phyloP scores from a whole-genome alignment of 2,113 vertebrate species.

The Gnathonemus echidnorhynchus region DNA sequence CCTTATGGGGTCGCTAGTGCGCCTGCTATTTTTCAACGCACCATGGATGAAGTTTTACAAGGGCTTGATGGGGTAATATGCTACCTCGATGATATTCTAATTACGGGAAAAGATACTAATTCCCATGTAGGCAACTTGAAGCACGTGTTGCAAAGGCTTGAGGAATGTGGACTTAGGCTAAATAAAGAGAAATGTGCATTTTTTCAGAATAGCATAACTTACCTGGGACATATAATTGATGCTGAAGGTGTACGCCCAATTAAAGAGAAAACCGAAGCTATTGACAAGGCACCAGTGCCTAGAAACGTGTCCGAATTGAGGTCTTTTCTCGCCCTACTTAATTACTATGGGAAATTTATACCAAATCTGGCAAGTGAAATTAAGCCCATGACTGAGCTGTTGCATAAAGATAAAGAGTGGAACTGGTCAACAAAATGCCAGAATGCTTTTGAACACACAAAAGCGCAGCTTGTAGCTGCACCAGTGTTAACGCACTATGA shows the following conservation, averaged over 20 bases:
- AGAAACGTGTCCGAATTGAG: conserved; percentile 10
- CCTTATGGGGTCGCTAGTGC: too few relatives aligned
- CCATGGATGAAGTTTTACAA: too few relatives aligned
- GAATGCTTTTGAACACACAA: background rate
- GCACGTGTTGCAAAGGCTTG: too few relatives aligned
- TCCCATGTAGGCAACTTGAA: too few relatives aligned
- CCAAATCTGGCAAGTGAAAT: conserved; percentile 1
- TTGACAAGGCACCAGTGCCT: rapidly evolving
- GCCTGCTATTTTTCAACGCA: too few relatives aligned
- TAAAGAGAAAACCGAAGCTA: background rate
- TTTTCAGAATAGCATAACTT: rapidly evolving
- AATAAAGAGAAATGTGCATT: background rate
- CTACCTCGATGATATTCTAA: too few relatives aligned
- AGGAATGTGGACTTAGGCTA: background rate
- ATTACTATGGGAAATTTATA: conserved; percentile 19
- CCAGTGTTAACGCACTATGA: conserved; percentile 19
- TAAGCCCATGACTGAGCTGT: conserved; percentile 4
- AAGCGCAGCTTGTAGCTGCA: background rate
- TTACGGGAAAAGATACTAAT: too few relatives aligned
- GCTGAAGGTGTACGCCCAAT: background rate
- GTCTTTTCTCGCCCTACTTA: conserved; percentile 11
- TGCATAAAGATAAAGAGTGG: conserved; percentile 16
- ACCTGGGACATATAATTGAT: background rate
- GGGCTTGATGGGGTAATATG: too few relatives aligned
- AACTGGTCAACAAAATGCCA: conserved; percentile 7